Evolutionary conservation across 2,113 vertebrate species (phyloP).

Genomic region (Clupea harengus): DNA sequence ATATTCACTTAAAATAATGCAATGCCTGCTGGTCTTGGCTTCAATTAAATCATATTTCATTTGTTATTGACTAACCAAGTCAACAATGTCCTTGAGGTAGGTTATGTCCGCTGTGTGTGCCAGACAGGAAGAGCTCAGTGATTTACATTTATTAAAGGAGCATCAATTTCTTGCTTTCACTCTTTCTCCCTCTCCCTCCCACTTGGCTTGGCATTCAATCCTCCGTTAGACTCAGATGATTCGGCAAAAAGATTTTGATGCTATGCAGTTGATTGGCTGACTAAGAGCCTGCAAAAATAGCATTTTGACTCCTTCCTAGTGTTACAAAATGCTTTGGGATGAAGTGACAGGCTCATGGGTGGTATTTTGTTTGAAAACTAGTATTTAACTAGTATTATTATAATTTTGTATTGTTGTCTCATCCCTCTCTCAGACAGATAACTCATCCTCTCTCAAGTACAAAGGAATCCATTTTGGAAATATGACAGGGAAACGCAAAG

Average conservation of each 20-base stretch:
- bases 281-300: neutral
- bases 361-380: neutral
- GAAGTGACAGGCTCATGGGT: neutral
- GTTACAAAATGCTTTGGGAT: neutral
- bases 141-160: constrained; percentile 75
- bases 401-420: neutral
- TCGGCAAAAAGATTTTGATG: neutral
- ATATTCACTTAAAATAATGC: constrained; percentile 86
- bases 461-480: constrained; percentile 73
- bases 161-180: constrained; percentile 66
- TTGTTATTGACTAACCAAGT: constrained; percentile 82
- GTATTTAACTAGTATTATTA: neutral
- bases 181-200: neutral
- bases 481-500: constrained; percentile 59
- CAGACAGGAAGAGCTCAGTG: constrained; percentile 65
- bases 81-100: constrained; percentile 85
- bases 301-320: neutral
- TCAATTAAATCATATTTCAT: constrained; percentile 88
- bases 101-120: constrained; percentile 73
- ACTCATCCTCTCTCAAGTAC: constrained; percentile 67
- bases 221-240: neutral
- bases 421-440: constrained; percentile 30
- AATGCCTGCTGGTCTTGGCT: constrained; percentile 80
- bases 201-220: neutral
- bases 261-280: neutral